These are phyloP conservation scores for Aphaenogaster floridana DNA, from an alignment of 1,140 invertebrate species.

Conservation along the genomic window DNA sequence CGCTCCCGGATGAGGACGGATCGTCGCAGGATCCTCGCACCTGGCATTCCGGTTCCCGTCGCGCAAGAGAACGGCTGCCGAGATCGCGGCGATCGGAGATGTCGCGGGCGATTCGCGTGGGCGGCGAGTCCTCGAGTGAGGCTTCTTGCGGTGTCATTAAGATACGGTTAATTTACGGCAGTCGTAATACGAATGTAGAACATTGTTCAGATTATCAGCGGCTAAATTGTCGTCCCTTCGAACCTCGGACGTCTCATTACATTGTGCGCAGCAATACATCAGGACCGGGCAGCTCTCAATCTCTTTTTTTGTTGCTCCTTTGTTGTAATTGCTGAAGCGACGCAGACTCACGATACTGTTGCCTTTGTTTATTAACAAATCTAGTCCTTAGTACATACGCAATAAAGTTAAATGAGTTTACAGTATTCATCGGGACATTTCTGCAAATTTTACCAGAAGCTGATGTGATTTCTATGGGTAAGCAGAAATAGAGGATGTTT, in stretches of 20 bases:
- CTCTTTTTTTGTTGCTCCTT: background rate
- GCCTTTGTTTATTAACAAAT: background rate
- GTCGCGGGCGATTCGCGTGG: conserved; percentile 48
- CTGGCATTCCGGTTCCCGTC: conserved; percentile 64
- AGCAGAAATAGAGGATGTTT: conserved; percentile 16
- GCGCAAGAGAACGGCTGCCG: conserved; percentile 38
- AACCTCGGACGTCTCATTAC: conserved; percentile 48
- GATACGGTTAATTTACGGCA: conserved; percentile 60
- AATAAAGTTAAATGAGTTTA: background rate
- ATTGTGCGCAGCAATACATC: conserved; percentile 32
- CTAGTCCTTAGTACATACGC: background rate
- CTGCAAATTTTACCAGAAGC: background rate
- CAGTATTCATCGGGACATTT: background rate
- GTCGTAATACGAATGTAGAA: conserved; percentile 64
- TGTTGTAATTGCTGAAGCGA: conserved; percentile 7
- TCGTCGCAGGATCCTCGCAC: conserved; percentile 41
- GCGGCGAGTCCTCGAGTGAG: conserved; percentile 43
- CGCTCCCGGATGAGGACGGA: conserved; percentile 32
- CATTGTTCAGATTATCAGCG: conserved; percentile 57
- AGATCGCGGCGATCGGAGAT: conserved; percentile 46
- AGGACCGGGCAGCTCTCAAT: background rate
- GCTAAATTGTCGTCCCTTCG: conserved; percentile 54
- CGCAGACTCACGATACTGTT: background rate
- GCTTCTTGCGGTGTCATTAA: conserved; percentile 59
- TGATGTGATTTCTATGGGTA: background rate